Conservation (phyloP, 2,888 invertebrate genomes). For the Trissolcus brochymenae region DNA sequence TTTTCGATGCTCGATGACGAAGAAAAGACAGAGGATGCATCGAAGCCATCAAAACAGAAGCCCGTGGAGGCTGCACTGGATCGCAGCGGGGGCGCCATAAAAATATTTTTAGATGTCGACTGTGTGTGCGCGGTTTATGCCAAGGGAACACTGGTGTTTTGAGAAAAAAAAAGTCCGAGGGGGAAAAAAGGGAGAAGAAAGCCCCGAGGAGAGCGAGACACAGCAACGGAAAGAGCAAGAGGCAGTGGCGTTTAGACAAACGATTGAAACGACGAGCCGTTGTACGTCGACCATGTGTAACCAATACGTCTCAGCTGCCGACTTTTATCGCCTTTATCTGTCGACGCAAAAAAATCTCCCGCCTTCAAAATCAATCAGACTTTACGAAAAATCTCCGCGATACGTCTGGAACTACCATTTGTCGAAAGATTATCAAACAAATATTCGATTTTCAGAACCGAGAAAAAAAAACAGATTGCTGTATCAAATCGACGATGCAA, state of each 20-base stretch:
- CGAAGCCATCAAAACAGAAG: conserved; percentile 70
- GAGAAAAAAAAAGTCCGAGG: conserved; percentile 42
- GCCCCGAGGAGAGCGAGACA: conserved; percentile 35
- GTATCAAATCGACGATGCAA: too few relatives aligned
- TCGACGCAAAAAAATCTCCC: conserved; percentile 28
- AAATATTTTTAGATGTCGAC: conserved; percentile 75
- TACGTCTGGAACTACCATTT: too few relatives aligned
- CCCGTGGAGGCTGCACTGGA: conserved; percentile 60
- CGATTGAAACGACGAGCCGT: conserved; percentile 67
- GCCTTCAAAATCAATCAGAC: conserved; percentile 50
- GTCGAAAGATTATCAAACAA: too few relatives aligned
- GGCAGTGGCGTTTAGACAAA: conserved; percentile 64
- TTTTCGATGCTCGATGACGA: conserved; percentile 57
- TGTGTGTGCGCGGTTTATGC: conserved; percentile 40
- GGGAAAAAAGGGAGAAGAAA: conserved; percentile 37
- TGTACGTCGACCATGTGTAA: conserved; percentile 68
- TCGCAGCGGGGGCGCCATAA: conserved; percentile 76
- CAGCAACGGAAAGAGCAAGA: conserved; percentile 55
- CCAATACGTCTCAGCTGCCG: conserved; percentile 72
- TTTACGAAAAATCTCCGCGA: conserved; percentile 40
- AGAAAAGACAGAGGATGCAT: conserved; percentile 61
- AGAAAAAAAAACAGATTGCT: too few relatives aligned
- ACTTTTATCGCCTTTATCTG: conserved; percentile 56
- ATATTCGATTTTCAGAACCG: too few relatives aligned
- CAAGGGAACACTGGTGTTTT: conserved; percentile 29